Evolutionary conservation across 2,888 invertebrate species (phyloP).

Genomic region (Agapetus fuscipes): DNA sequence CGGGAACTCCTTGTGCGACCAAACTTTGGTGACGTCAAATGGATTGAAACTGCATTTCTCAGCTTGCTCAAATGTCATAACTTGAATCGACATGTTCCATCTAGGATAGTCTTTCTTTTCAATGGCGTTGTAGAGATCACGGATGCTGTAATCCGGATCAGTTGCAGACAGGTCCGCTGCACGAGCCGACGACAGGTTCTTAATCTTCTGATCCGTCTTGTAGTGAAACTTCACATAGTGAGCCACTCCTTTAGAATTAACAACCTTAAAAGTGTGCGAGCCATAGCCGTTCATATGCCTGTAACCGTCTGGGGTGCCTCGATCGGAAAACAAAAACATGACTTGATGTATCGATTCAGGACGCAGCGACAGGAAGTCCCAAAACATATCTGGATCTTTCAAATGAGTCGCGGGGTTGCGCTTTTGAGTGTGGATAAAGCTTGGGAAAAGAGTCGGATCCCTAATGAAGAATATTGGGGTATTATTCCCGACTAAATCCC

Average conservation of each 20-base stretch:
- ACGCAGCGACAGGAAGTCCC: conserved; percentile 87
- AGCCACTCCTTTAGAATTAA: conserved; percentile 65
- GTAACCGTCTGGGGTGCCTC: conserved; percentile 89
- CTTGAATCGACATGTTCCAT: conserved; percentile 76
- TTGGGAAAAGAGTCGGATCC: conserved; percentile 84
- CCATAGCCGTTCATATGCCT: conserved; percentile 94
- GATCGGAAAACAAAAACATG: conserved; percentile 78
- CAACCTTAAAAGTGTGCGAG: conserved; percentile 85
- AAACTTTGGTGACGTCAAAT: conserved; percentile 89
- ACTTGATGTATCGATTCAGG: conserved; percentile 83
- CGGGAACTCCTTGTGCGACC: conserved; percentile 83
- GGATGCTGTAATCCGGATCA: conserved; percentile 83
- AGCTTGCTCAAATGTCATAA: conserved; percentile 85
- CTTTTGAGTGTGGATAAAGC: conserved; percentile 95
- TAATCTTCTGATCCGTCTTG: conserved; percentile 87
- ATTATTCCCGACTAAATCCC: conserved; percentile 92
- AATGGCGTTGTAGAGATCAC: conserved; percentile 87
- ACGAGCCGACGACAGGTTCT: conserved; percentile 59
- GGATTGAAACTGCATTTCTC: conserved; percentile 75
- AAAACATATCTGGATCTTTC: conserved; percentile 91
- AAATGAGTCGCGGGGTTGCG: conserved; percentile 87
- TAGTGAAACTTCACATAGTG: conserved; percentile 90
- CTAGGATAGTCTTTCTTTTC: conserved; percentile 60
- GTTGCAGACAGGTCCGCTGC: conserved; percentile 59
- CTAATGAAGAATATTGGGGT: conserved; percentile 92